phyloP scores from a whole-genome alignment of 2,797 vertebrate species.

The Synanceia verrucosa region DNA sequence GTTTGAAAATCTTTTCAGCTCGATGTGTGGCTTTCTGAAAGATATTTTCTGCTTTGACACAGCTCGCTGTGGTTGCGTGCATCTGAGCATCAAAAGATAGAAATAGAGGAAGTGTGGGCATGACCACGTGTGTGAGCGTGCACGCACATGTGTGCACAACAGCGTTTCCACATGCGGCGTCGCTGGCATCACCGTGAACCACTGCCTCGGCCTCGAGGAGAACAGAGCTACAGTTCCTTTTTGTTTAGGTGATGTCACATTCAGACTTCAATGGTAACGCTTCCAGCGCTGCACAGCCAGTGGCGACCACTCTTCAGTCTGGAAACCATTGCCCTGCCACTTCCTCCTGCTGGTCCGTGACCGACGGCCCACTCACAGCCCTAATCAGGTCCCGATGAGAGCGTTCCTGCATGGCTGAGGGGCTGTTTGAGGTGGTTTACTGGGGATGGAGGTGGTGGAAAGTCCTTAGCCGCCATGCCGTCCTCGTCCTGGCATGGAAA shows the following conservation, averaged over 20 bases:
- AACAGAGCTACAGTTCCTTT: slow-evolving; percentile 46
- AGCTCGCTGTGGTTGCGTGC: slow-evolving; percentile 36
- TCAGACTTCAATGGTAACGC: slow-evolving; percentile 34
- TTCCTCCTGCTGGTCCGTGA: slow-evolving; percentile 54
- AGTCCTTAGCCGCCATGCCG: slow-evolving; percentile 25
- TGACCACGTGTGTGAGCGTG: slow-evolving; percentile 4
- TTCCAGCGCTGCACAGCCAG: slow-evolving; percentile 32
- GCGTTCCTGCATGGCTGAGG: slow-evolving; percentile 18
- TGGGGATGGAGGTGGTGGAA: slow-evolving; percentile 61
- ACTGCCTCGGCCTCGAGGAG: slow-evolving; percentile 31
- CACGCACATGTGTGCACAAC: slow-evolving; percentile 6
- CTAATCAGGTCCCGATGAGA: slow-evolving; percentile 57
- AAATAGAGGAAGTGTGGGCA: slow-evolving; percentile 16
- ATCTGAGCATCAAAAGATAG: slow-evolving; percentile 45
- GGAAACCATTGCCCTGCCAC: slow-evolving; percentile 63
- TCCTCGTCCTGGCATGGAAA: slow-evolving; percentile 41
- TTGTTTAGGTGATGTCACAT: slow-evolving; percentile 67
- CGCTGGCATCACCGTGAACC: slow-evolving; percentile 45
- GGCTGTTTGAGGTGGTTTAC: slow-evolving; percentile 66
- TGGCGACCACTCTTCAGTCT: slow-evolving; percentile 44
- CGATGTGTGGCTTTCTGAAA: slow-evolving; percentile 3
- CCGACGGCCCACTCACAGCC: slow-evolving; percentile 47
- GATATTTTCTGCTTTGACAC: slow-evolving; percentile 38
- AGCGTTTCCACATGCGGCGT: slow-evolving; percentile 49
- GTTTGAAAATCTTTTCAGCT: slow-evolving; percentile 35